Evolutionary conservation across 2,888 invertebrate genomes (phyloP).

Genomic region (Lymantria dispar): DNA sequence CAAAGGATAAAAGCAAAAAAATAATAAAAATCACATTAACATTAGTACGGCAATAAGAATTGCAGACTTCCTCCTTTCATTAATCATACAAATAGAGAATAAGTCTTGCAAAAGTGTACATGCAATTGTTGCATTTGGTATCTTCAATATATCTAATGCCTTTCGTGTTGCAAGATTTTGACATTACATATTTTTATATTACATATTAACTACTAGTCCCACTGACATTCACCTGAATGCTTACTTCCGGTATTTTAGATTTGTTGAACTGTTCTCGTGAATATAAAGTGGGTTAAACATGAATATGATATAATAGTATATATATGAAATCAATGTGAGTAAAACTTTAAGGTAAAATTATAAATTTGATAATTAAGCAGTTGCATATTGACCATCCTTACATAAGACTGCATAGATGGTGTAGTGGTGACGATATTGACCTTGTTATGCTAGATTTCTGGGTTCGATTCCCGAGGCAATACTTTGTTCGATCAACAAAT

Average conservation of each 20-base stretch:
- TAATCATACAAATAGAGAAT: too few relatives aligned
- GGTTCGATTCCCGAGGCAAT: too few relatives aligned
- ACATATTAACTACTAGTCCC: slow-evolving; percentile 9
- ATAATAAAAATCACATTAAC: too few relatives aligned
- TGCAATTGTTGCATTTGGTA: background rate
- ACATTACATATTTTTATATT: slow-evolving; percentile 6
- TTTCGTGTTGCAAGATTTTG: background rate
- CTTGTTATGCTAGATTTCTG: too few relatives aligned
- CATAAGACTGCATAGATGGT: too few relatives aligned
- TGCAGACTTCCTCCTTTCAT: slow-evolving; percentile 6
- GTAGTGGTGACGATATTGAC: too few relatives aligned
- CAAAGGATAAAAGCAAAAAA: too few relatives aligned
- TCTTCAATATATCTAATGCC: background rate
- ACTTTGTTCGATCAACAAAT: too few relatives aligned
- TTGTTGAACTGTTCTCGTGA: slow-evolving; percentile 25
- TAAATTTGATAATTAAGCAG: too few relatives aligned
- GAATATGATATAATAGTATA: slow-evolving; percentile 16
- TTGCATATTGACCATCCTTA: too few relatives aligned
- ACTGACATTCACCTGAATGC: slow-evolving; percentile 18
- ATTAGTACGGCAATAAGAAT: too few relatives aligned
- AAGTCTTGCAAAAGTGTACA: background rate
- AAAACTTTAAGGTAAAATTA: background rate
- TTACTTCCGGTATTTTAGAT: slow-evolving; percentile 15
- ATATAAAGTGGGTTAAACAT: slow-evolving; percentile 21
- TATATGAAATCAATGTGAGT: slow-evolving; percentile 23